Base-by-base conservation (phyloP, 2,888 invertebrate species). In the Drosophila dives region DNA sequence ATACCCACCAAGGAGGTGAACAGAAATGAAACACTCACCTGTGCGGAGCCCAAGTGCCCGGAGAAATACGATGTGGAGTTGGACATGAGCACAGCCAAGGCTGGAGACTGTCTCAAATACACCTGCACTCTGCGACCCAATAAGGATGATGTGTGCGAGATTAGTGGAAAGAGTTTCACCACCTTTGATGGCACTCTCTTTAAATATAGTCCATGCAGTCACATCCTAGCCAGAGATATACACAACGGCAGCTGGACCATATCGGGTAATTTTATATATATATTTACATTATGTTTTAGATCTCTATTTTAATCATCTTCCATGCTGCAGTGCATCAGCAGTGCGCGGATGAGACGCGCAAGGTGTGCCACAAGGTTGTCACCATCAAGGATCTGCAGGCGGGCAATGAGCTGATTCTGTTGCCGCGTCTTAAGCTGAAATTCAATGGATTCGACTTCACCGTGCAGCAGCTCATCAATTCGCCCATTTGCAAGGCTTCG, bases 171-270 rank as follows among this genome's bases (percentile, higher is more conserved):
- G 62, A 96, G 95, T 0, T 95, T 97, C 90, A 95, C 94, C 77
- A 97, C 97, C 0, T 97, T 98, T 87, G 97, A 97, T 91, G 95
- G 95, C 20, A 94, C 95, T 0, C 95, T 96, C 87, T 97, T 95
- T 91, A 96, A 96, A 82, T 96, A 96, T 83, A 97, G 97, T 80
- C 94, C 96, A 20, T 98, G 97, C 92, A 95, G 96, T 93, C 97
- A 98, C 91, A 94, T 97, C 51, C 92, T 97, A 48, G 96, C 96
- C 0, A 94, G 96, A 66, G 96, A 97, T 91, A 94, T 95, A 81
- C 93, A 94, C 12, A 93, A 94, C 71, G 94, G 95, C 53, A 94
- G 95, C 42, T 98, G 97, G 97, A 94, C 94, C 55, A 94, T 97
- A 54, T 94, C 95, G 56, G 92, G 96, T 96, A n/a, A 42, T 32